Evolutionary conservation across 2,113 vertebrate species (phyloP).

Genomic region (Dipodomys stephensi): DNA sequence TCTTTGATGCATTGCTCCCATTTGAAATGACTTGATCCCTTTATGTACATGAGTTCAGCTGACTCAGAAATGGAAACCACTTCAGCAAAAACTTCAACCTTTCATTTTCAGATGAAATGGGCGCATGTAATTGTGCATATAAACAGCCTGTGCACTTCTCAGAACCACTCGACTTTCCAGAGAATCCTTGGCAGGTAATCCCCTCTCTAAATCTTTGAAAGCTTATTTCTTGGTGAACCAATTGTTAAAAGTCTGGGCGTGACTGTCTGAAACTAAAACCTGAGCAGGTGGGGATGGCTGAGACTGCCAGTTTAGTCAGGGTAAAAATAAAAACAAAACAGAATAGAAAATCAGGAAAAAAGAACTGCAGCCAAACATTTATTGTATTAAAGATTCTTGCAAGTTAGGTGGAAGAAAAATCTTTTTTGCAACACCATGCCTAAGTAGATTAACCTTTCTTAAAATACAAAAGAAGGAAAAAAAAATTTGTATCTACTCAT

Average conservation of each 20-base stretch:
- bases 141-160: background rate
- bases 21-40: background rate
- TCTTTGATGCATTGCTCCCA: background rate
- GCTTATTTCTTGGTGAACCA: background rate
- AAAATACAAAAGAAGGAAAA: slow-evolving; percentile 25
- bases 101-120: background rate
- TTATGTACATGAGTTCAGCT: background rate
- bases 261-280: background rate
- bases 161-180: background rate
- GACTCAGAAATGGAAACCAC: background rate
- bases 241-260: background rate
- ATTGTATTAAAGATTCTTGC: background rate
- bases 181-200: background rate
- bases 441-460: background rate
- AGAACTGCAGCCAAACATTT: background rate
- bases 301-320: background rate
- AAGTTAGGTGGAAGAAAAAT: background rate
- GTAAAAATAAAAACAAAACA: background rate
- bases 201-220: background rate
- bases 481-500: background rate
- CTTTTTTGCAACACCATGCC: background rate
- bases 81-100: background rate
- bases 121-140: background rate
- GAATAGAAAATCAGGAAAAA: background rate
- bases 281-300: background rate